These are phyloP conservation scores for Oceanodroma leucorhoa DNA, from an alignment of 2,797 vertebrate species.

Conservation along the genomic window DNA sequence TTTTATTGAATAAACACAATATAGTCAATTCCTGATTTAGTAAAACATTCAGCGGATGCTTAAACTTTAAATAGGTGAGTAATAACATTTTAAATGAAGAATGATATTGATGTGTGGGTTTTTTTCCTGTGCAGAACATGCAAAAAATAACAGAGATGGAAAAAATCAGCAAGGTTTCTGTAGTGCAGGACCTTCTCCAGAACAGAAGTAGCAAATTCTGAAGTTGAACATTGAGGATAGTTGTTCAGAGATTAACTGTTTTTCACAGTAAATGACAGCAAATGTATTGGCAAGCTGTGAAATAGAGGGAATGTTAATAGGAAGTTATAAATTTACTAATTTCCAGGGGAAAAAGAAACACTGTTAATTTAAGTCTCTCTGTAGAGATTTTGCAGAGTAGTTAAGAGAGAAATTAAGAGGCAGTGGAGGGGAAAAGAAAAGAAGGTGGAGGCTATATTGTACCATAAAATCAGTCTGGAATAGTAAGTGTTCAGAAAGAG, in stretches of 20 bases:
- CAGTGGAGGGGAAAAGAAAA: background rate
- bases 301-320: background rate
- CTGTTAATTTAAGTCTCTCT: background rate
- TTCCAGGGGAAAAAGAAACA: background rate
- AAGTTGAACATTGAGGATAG: background rate
- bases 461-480: background rate
- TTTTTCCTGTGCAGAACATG: background rate
- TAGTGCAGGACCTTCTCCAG: background rate
- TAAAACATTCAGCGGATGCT: background rate
- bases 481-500: background rate
- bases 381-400: background rate
- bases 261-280: background rate
- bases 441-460: background rate
- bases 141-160: background rate
- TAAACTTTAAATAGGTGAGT: background rate
- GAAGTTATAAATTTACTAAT: background rate
- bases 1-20: background rate
- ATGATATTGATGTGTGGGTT: rapidly evolving
- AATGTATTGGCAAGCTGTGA: background rate
- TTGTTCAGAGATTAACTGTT: background rate
- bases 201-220: background rate
- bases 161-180: background rate
- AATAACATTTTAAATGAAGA: background rate
- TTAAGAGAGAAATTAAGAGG: background rate
- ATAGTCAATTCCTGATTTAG: background rate